Evolutionary conservation across 2,113 vertebrate species (phyloP), one percentile per base, ranked within the genome.

Genomic region (Micronycteris hirsuta): DNA sequence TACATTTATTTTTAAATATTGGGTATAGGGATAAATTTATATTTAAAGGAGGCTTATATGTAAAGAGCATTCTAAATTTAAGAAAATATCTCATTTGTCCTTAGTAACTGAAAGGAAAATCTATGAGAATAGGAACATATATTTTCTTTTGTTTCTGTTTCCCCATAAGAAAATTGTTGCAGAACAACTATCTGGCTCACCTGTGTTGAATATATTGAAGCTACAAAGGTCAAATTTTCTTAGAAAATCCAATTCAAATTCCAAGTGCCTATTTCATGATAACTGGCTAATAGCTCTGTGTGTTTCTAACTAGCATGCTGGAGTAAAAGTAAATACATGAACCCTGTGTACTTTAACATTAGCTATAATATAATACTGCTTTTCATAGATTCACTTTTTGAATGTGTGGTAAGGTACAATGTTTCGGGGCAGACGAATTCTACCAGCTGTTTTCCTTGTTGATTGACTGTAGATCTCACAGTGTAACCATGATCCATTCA

Each of bases 51-150:
- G 14, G 17, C 10, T 92, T 58, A n/a, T 71, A 26, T 54, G 2
- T 80, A 80, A 67, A 63, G 47, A 6, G 63, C 52, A 80, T 76
- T 86, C 43, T 63, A 56, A 88, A 67, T 89, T 43, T 82, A 56
- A 93, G 38, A 94, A 94, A 73, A 52, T 86, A 87, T 36, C 22
- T 89, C 54, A 31, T n/a, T 94, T 63, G 6, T 26, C 36, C 47
- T 67, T 88, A 81, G 41, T 91, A 93, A 90, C 24, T 83, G 63
- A 94, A 54, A 73, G 38, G 83, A 24, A 91, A 81, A 67, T 58
- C 15, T 33, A 0, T 90, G 58, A 88, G 41, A 74, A 7, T 87
- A 58, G 20, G 5, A 88, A 52, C 41, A 49, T 49, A 5, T 43
- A 65, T 76, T 33, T 88, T 43, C 33, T 41, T 88, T 67, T 70